Base-by-base conservation (phyloP, 2,888 invertebrate genomes). In the Dryobota labecula region DNA sequence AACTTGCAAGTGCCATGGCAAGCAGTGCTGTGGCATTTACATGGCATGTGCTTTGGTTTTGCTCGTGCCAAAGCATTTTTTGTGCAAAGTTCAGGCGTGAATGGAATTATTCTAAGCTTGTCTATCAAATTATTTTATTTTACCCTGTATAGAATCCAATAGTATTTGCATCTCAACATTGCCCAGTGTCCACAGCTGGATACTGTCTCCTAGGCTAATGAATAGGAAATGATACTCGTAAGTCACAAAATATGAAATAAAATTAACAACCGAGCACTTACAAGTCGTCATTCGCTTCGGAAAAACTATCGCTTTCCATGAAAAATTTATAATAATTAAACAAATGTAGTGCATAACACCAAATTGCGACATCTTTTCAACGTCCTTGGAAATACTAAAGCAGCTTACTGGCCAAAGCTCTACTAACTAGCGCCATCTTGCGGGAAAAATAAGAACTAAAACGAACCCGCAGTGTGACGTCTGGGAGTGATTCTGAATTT, bases 341-440 rank as follows among this genome's bases (percentile, higher is more conserved):
- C 15, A 1, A 13, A 20, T 30, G 8, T n/a, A 18, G 8, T 9
- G 3, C 0, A 4, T 45, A 61, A 67, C 57, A 70, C 54, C 13
- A 33, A 68, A 74, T 20, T 27, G 71, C 78, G 85, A 77, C 85
- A 85, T 86, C 85, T 85, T 62, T 36, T 41, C 38, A 60, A 69
- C 62, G 4, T 41, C 9, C 13, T 56, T 18, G 20, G 73, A 74
- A 81, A 30, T 56, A 33, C 38, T 36, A n/a, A 57, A 51, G 30
- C 43, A 73, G 15, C 47, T 43, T 24, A 36, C 45, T 51, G 15
- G 2, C 30, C 20, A 61, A 76, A 75, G 57, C 38, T 60, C 33
- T 8, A 6, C 20, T 2, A 8, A 33, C 15, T 75, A 33, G 0
- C 41, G 84, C 80, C 87, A 87, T 78, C 87, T 89, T 24, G 20